Conservation (phyloP, 2,113 vertebrate species). For the Arizona elegans region DNA sequence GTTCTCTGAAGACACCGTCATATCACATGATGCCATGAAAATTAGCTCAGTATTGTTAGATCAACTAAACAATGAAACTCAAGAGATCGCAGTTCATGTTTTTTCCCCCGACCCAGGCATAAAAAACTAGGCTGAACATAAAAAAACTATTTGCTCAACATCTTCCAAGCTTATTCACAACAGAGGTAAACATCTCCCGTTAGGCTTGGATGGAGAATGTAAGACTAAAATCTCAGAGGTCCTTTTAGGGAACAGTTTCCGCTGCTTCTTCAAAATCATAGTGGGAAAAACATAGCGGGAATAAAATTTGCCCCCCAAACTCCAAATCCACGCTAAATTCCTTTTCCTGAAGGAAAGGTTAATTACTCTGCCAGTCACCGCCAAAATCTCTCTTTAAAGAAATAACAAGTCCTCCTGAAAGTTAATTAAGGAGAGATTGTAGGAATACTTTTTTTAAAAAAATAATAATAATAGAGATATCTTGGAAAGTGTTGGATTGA, state of each 20-base stretch:
- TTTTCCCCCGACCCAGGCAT: neutral
- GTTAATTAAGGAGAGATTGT: neutral
- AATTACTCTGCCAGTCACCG: conserved; percentile 3
- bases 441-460: neutral
- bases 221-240: neutral
- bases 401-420: neutral
- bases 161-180: neutral
- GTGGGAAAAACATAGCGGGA: neutral
- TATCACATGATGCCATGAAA: too few relatives aligned
- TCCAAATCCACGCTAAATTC: neutral
- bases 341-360: conserved; percentile 1
- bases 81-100: neutral
- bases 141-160: neutral
- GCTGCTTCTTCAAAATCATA: neutral
- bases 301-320: neutral
- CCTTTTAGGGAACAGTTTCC: neutral
- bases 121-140: neutral
- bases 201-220: neutral
- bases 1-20: too few relatives aligned
- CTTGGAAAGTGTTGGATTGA: neutral
- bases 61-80: neutral
- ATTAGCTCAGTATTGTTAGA: neutral
- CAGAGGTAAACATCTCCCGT: neutral
- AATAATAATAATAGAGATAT: neutral
- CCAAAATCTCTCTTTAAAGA: neutral